Base-by-base conservation (phyloP, 92 coral and sea anemone species). In the Porites cylindrica region DNA sequence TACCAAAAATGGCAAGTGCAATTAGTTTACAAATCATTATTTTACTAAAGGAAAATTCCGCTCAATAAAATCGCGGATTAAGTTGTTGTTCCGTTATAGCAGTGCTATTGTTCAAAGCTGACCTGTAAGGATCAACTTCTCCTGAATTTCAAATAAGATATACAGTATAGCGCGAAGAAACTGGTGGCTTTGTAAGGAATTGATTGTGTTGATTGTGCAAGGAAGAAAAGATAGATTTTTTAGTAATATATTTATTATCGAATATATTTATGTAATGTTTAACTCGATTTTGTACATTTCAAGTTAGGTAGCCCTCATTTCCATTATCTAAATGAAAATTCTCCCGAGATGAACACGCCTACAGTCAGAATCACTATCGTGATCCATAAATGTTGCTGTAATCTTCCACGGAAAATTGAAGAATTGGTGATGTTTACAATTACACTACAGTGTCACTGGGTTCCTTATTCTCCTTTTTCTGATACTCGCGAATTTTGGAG, bases 231-330 rank as follows among this genome's bases (percentile, higher is more conserved):
- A 38, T 38, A 18, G 66, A 38, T 38, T 51, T 79, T 81, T 56
- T 70, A 70, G 51, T 24, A 38, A 53, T 29, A 16, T 70, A 82
- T 56, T 20, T 43, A 82, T 18, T 32, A 24, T 1, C 19, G 77
- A 54, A 67, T 81, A 18, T 81, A n/a, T 38, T 38, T 4, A 38
- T 38, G 47, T 38, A 38, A 0, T 24, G 51, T 58, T 18, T 13
- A n/a, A 81, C 66, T 81, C 67, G 77, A 38, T 78, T 69, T 82
- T 82, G 86, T 82, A 82, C 66, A 80, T 80, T 80, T 11, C n/a
- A 52, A 62, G 10, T 59, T 59, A 77, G 66, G 8, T 56, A 56
- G 23, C 51, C 66, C 29, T 14, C 23, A 72, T 51, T 50, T 56
- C 77, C 56, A 72, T n/a, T 53, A 8, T 72, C 23, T 18, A 43